Conservation (phyloP, 2,888 invertebrate genomes). For the Hypsopygia costalis region DNA sequence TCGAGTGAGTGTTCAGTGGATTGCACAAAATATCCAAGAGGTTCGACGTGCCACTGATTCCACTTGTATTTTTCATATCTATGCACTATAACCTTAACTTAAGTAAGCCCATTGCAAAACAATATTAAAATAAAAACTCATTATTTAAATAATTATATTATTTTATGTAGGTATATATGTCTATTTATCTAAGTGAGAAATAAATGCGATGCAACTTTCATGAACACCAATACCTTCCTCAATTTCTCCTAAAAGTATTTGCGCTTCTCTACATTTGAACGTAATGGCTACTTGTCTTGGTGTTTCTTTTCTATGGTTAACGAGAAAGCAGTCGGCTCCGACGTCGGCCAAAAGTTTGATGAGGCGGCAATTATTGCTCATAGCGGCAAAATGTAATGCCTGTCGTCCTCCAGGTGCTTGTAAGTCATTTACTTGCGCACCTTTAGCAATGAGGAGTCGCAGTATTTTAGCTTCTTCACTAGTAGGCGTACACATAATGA, state of each 20-base stretch:
- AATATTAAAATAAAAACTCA: no score
- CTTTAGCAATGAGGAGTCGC: conserved; percentile 49
- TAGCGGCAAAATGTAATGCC: conserved; percentile 73
- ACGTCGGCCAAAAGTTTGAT: conserved; percentile 47
- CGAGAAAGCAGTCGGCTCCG: conserved; percentile 48
- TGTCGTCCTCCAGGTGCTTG: conserved; percentile 62
- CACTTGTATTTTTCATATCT: no score
- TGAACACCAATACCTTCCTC: neutral
- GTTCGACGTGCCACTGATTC: no score
- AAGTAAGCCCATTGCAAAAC: no score
- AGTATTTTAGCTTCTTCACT: conserved; percentile 53
- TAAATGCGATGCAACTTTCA: no score
- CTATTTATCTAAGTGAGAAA: no score
- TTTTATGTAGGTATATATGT: no score
- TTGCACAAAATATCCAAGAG: no score
- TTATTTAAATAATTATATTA: no score
- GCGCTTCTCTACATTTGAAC: conserved; percentile 48
- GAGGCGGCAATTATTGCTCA: conserved; percentile 61
- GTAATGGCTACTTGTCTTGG: conserved; percentile 56
- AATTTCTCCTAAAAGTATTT: conserved; percentile 24
- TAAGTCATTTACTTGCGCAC: conserved; percentile 52
- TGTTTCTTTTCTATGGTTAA: conserved; percentile 56
- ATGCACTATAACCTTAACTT: no score
- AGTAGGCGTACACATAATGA: conserved; percentile 59
- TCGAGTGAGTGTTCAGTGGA: no score